Evolutionary conservation across 2,113 vertebrate genomes (phyloP), one percentile per base, ranked within the genome.

Genomic region (Callipepla squamata): DNA sequence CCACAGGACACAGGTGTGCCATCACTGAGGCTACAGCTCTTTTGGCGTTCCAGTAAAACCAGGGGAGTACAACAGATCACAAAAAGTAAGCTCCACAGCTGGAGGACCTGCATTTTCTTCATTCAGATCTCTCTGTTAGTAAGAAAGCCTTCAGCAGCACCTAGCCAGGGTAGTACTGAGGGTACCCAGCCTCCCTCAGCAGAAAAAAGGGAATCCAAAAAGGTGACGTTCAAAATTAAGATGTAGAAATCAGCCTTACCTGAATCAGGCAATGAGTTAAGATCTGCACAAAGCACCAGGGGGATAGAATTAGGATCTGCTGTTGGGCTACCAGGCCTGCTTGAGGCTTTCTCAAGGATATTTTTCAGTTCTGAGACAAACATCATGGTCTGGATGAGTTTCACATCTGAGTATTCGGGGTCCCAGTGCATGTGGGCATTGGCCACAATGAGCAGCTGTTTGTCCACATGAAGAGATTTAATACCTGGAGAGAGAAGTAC

Each of bases 341-440:
- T 97, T 4, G 98, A 98, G 92, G 99, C 98, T 95, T 99, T 98
- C 97, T 99, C 99, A 2, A 98, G 97, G 92, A 99, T 99, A 96
- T 98, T 99, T 97, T 99, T 99, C 96, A 99, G 98, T 95, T 99
- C 99, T 1, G 99, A 99, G 95, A 99, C 98, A 96, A 99, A 99
- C 99, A 99, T 99, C 99, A 99, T 99, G 25, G 99, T 99, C 97
- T 99, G 99, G 96, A 99, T 98, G 95, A 99, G 97, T 97, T 99
- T 99, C 82, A 99, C 99, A 90, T 99, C 99, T 0, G 98, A 99
- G 97, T 98, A 99, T 91, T 99, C 99, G 0, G 99, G 99, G 98
- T 99, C 99, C 99, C 99, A 99, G 97, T 99, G 99, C 99, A 99
- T 99, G 97, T 99, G 99, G 92, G 99, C 99, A 80, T 99, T 99